Percentiles rank a stretch among this genome's conserved stretches.
Conservation (phyloP, 1,140 invertebrate genomes). For the Vanessa atalanta region DNA sequence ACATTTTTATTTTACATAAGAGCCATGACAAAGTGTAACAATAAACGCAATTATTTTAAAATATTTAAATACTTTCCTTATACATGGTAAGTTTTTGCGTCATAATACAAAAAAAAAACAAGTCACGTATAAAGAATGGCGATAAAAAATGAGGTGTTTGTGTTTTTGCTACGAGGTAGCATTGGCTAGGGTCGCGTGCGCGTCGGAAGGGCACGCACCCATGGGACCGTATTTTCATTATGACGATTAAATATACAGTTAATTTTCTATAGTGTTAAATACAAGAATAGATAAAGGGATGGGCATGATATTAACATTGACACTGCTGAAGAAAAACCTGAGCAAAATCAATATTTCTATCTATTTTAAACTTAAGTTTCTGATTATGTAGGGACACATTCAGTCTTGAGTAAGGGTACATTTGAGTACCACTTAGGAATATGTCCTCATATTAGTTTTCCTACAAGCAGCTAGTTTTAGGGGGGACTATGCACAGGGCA, state of each 20-base stretch:
- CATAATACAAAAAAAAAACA: background rate
- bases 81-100: background rate
- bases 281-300: constrained; percentile 20
- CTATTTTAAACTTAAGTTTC: background rate
- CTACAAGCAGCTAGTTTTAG: no score
- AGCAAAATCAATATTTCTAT: constrained; percentile 2
- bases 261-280: constrained; percentile 46
- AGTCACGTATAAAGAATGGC: constrained; percentile 7
- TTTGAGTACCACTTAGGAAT: no score
- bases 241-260: constrained; percentile 45
- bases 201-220: constrained; percentile 36
- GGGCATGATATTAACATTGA: constrained; percentile 16
- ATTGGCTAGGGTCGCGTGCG: constrained; percentile 43
- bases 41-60: no score
- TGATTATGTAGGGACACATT: background rate
- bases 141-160: constrained; percentile 10
- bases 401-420: no score
- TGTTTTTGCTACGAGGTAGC: constrained; percentile 25
- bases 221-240: constrained; percentile 47
- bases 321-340: constrained; percentile 3
- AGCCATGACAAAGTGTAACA: no score
- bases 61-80: background rate
- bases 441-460: no score
- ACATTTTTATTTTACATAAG: no score
- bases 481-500: no score